Evolutionary conservation across 2,113 vertebrate genomes (phyloP).

Genomic region (Prunella himalayana): DNA sequence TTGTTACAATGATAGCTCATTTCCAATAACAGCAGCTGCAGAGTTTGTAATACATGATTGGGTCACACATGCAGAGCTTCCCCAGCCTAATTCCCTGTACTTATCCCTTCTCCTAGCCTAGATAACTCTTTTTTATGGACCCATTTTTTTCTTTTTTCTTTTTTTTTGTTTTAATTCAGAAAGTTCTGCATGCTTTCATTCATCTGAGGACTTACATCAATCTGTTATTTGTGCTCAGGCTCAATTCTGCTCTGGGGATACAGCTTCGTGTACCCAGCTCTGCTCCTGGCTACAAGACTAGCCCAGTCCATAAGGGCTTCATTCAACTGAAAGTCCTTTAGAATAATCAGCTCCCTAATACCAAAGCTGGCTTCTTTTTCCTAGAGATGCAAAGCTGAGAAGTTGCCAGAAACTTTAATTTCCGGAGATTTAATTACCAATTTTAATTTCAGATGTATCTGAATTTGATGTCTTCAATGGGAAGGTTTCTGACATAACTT

Average conservation of each 20-base stretch:
- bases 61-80: accelerated
- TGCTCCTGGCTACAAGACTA: not conserved
- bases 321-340: not conserved
- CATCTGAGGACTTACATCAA: not conserved
- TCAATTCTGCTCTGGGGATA: not conserved
- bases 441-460: not conserved
- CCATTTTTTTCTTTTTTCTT: not conserved
- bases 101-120: not conserved
- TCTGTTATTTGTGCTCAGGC: not conserved
- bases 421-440: not conserved
- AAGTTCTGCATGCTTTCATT: not conserved
- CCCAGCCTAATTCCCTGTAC: not conserved
- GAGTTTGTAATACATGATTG: not conserved
- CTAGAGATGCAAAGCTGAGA: not conserved
- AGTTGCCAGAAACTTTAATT: not conserved
- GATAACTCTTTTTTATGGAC: not conserved
- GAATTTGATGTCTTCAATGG: not conserved
- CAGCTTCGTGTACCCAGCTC: not conserved
- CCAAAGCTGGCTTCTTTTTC: not conserved
- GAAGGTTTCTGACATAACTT: not conserved
- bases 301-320: not conserved
- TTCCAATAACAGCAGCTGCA: not conserved
- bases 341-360: not conserved
- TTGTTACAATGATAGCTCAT: not conserved
- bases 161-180: not conserved